Conservation (phyloP, 1,140 invertebrate species). For the Eueides isabella region DNA sequence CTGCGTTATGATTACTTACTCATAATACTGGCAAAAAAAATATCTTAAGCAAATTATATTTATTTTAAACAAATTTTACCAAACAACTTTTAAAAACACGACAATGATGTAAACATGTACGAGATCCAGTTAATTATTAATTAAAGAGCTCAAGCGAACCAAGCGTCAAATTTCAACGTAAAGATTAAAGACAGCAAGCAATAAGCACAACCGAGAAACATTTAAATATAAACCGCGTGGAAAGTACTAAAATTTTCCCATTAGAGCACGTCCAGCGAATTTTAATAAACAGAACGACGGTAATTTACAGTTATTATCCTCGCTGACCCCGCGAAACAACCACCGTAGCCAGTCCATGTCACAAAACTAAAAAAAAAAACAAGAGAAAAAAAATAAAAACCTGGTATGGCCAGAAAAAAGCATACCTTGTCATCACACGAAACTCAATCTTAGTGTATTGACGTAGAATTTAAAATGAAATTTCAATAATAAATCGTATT, state of each 20-base stretch:
- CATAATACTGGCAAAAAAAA: neutral
- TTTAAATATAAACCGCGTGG: constrained; percentile 13
- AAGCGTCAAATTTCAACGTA: neutral
- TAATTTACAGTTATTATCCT: constrained; percentile 81
- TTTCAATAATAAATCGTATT: constrained; percentile 38
- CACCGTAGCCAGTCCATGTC: constrained; percentile 72
- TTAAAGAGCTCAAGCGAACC: neutral
- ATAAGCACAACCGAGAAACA: neutral
- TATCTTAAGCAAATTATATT: neutral
- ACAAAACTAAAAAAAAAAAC: constrained; percentile 60
- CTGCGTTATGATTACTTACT: neutral
- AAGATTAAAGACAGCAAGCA: neutral
- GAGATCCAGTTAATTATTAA: constrained; percentile 1
- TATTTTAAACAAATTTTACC: neutral
- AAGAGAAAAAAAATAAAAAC: constrained; percentile 71
- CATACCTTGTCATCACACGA: constrained; percentile 31
- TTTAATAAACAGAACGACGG: constrained; percentile 78
- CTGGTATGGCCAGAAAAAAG: constrained; percentile 78
- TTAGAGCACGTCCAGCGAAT: constrained; percentile 71
- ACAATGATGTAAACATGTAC: neutral
- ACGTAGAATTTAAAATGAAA: constrained; percentile 45
- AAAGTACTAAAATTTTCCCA: constrained; percentile 58
- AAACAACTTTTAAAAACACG: neutral
- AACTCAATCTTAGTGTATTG: constrained; percentile 47
- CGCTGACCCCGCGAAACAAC: constrained; percentile 80